Evolutionary conservation across 2,888 invertebrate genomes (phyloP), one percentile per base, ranked within the genome.

Genomic region (Chloromyia formosa): DNA sequence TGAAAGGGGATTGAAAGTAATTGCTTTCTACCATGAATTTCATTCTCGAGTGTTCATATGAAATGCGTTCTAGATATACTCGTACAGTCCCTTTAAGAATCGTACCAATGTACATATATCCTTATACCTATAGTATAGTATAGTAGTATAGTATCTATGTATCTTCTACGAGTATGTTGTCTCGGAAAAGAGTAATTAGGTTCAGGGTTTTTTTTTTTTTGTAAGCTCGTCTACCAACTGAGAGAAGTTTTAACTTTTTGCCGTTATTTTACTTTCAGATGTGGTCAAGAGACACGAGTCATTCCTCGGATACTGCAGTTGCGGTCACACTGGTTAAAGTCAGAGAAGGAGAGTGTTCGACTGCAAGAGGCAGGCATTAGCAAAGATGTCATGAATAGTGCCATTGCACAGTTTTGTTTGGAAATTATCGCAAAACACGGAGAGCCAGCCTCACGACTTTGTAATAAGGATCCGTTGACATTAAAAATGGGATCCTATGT

Each of bases 391-490:
- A 89, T 98, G 84, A 96, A 98, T 87, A 92, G 95, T 81, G 98
- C 98, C 74, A 94, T 99, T 81, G 95, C 97, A 49, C 94, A 98
- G 61, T 99, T 99, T 87, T 96, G 97, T 82, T 87, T 98, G 78
- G 97, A 98, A 87, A 94, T 97, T 82, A 97, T 98, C 81, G 96
- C 95, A 76, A 92, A 94, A 79, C 98, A 99, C 87, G 98, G 98
- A 58, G 96, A 96, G 82, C 93, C 96, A 35, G 98, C 98, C 73
- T 92, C 94, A 77, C 89, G 97, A 71, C 90, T 98, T 78, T 99
- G 99, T 88, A 99, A 99, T 89, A 99, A 99, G 87, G 99, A 99
- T 87, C 99, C 99, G 71, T 92, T 99, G 79, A 97, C 97, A 75
- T 90, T 99, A 80, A 98, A 98, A 87, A 97, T 97, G 90, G 97